phyloP scores from a whole-genome alignment of 2,888 invertebrate species.

The Pheosia gnoma region DNA sequence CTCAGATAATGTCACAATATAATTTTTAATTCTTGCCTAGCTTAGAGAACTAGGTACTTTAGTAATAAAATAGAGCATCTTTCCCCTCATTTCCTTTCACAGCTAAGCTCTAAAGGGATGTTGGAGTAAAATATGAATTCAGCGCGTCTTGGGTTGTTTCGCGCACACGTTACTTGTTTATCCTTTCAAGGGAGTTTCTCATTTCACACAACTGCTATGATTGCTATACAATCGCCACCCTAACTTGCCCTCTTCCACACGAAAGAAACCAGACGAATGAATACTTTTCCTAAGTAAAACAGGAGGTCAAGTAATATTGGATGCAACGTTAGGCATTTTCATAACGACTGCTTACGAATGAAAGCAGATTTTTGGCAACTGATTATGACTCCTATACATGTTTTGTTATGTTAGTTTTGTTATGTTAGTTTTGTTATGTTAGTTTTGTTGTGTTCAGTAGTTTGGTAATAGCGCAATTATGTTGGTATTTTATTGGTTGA shows the following conservation, averaged over 20 bases:
- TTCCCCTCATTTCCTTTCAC: constrained; percentile 38
- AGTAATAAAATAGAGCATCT: constrained; percentile 45
- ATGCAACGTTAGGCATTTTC: constrained; percentile 59
- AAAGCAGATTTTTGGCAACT: constrained; percentile 69
- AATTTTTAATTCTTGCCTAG: background rate
- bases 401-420: constrained; percentile 53
- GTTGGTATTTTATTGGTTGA: background rate
- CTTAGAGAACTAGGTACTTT: background rate
- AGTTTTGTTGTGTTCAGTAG: constrained; percentile 52
- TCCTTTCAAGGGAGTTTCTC: constrained; percentile 80
- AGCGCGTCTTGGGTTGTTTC: constrained; percentile 73
- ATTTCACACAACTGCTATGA: constrained; percentile 81
- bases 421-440: constrained; percentile 53
- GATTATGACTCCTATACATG: constrained; percentile 62
- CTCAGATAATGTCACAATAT: background rate
- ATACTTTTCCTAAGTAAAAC: constrained; percentile 31
- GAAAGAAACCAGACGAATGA: constrained; percentile 23
- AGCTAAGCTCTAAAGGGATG: constrained; percentile 60
- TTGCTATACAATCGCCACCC: constrained; percentile 72
- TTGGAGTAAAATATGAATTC: constrained; percentile 79
- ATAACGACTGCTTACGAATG: constrained; percentile 61
- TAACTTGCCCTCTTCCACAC: constrained; percentile 42
- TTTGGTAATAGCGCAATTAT: constrained; percentile 22
- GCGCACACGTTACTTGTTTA: constrained; percentile 82
- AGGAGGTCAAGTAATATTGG: constrained; percentile 52